Evolutionary conservation across 1,140 invertebrate genomes (phyloP), one percentile per base, ranked within the genome.

Genomic region (Temnothorax curvispinosus): DNA sequence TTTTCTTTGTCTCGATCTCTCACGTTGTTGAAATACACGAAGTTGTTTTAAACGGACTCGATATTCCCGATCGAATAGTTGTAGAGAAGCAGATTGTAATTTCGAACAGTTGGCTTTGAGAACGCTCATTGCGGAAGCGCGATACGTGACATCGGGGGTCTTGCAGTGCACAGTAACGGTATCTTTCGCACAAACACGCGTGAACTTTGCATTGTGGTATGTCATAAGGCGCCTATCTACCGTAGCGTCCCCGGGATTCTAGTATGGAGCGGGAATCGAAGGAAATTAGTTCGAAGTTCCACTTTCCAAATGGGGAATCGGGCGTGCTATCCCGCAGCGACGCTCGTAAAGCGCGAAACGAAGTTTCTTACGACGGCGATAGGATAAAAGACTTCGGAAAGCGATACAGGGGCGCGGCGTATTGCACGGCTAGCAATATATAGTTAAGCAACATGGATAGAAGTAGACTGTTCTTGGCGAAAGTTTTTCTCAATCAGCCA

Each of bases 271-370:
- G 60, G 11, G 52, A 71, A 82, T 84, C 85, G 67, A 82, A 87
- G 85, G 62, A 69, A 87, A 87, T 87, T 87, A 87, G 86, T 85
- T 85, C 18, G 6, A 85, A 87, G 71, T 85, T 87, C 67, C 50
- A 64, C 69, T 84, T 78, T 74, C 41, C 41, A 69, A 64, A 85
- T 56, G 80, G 69, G 11, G 50, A 41, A 72, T 80, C 72, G 27
- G n/a, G 50, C 44, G 62, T 58, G 58, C 65, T 72, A 71, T 84
- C 50, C 65, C 44, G 47, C 65, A 72, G 41, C 35, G 87, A 47
- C 47, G 84, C 65, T 88, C 87, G 84, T 88, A 88, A 88, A 86
- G 62, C 64, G 52, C 35, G 38, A 65, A 84, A 85, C 87, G 82
- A 88, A 88, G 41, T 88, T 88, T 88, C 84, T 88, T 88, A 86